Base-by-base conservation (phyloP, 2,113 vertebrate genomes). In the Leucoraja erinaceus region DNA sequence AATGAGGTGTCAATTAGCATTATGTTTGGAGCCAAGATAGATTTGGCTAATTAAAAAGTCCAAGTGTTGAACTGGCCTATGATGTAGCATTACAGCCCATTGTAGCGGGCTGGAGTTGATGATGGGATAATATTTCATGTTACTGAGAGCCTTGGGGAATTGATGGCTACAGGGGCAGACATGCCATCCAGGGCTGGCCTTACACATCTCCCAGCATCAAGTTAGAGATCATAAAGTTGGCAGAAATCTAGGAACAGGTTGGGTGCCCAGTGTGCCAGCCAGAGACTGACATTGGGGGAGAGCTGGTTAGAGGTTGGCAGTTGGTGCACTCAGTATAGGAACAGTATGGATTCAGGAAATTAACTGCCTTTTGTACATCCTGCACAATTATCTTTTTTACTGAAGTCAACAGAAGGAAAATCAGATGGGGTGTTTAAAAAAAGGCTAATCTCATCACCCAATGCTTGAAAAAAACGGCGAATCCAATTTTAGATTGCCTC, bases 1-100 rank as follows among this genome's bases (percentile, higher is more conserved):
- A 91, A 91, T 91, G 90, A 91, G 68, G 72, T 91, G 90, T 91
- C 90, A 91, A 91, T 91, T 91, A 91, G 88, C 66, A 70, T 90
- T 90, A 70, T 47, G 28, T 88, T n/a, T 70, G 33, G 33, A 90
- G 88, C 88, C 88, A 90, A 90, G 66, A 70, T 90, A 70, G 66
- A 70, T 70, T 33, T 66, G 38, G 66, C 88, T 90, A 90, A 90
- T 70, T 90, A 90, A 90, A 90, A 75, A 54, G n/a, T 90, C n/a
- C 20, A 90, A 70, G 31, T 70, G n/a, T 47, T 70, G 88, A 68
- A 54, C 72, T 22, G 63, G 16, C 33, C 63, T 11, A 22, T 91
- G 31, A 54, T 90, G 88, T 68, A 70, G 16, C 63, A 90, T 70
- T 0, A 70, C 20, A 25, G 38, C 38, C 70, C 72, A 20, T 72